Percentiles rank a stretch among this genome's conserved stretches.
phyloP scores from a whole-genome alignment of 2,888 invertebrate species.

The Drosophila aldrichi region DNA sequence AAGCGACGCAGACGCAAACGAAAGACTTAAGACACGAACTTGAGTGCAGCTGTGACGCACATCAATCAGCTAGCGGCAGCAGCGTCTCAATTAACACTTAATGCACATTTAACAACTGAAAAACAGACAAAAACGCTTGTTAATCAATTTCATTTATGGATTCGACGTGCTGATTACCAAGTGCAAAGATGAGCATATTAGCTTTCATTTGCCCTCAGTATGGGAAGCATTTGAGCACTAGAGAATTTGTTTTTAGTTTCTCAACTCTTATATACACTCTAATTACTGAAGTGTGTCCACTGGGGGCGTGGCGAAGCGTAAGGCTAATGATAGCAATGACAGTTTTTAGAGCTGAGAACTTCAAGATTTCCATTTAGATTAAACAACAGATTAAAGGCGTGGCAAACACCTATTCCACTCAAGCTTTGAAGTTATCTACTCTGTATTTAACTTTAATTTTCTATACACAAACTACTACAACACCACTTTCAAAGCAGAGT shows the following conservation, averaged over 20 bases:
- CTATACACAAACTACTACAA: neutral
- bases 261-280: too few relatives aligned
- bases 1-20: slow-evolving; percentile 46
- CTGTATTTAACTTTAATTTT: neutral
- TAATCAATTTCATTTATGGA: slow-evolving; percentile 10
- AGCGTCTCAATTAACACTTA: slow-evolving; percentile 66
- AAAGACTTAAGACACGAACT: slow-evolving; percentile 76
- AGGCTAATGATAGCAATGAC: neutral
- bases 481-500: neutral
- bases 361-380: neutral
- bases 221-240: too few relatives aligned
- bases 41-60: slow-evolving; percentile 48
- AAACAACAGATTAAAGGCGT: neutral
- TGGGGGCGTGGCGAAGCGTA: neutral
- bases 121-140: slow-evolving; percentile 5
- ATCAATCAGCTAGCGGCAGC: slow-evolving; percentile 45
- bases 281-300: too few relatives aligned
- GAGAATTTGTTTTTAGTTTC: too few relatives aligned
- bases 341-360: neutral
- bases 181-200: neutral
- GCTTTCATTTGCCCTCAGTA: neutral
- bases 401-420: neutral
- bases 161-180: neutral
- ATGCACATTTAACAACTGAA: slow-evolving; percentile 56
- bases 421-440: neutral